These are phyloP conservation scores for Chaetorhynchus papuensis DNA, from an alignment of 2,113 vertebrate species.

Conservation along the genomic window DNA sequence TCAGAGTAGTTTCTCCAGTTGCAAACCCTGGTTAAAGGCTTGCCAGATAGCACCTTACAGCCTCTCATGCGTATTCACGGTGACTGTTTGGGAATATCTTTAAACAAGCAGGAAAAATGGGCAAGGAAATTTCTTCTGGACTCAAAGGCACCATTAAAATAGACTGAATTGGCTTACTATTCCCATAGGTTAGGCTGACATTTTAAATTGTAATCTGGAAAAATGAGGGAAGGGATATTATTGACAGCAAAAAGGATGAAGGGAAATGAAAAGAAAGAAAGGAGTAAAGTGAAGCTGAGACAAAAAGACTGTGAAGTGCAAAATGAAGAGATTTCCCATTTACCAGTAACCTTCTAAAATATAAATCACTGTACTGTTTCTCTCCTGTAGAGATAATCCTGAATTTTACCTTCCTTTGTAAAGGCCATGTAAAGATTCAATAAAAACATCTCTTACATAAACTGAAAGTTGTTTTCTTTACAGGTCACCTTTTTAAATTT, in stretches of 20 bases:
- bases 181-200: constrained; percentile 47
- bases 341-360: constrained; percentile 59
- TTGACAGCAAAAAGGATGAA: background rate
- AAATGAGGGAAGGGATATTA: background rate
- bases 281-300: background rate
- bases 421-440: constrained; percentile 38
- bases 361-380: constrained; percentile 55
- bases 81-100: background rate
- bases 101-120: background rate
- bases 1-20: background rate
- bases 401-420: background rate
- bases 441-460: constrained; percentile 51
- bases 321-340: constrained; percentile 27
- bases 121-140: background rate
- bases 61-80: background rate
- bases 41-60: background rate
- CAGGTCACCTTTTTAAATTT: background rate
- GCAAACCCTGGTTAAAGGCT: background rate
- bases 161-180: constrained; percentile 36
- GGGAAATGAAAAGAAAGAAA: background rate
- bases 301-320: background rate
- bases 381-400: constrained; percentile 45
- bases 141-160: constrained; percentile 50
- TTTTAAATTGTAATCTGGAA: constrained; percentile 20
- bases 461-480: background rate